Conservation (phyloP, 23 tunicate genomes). For the Oikopleura dioica region DNA sequence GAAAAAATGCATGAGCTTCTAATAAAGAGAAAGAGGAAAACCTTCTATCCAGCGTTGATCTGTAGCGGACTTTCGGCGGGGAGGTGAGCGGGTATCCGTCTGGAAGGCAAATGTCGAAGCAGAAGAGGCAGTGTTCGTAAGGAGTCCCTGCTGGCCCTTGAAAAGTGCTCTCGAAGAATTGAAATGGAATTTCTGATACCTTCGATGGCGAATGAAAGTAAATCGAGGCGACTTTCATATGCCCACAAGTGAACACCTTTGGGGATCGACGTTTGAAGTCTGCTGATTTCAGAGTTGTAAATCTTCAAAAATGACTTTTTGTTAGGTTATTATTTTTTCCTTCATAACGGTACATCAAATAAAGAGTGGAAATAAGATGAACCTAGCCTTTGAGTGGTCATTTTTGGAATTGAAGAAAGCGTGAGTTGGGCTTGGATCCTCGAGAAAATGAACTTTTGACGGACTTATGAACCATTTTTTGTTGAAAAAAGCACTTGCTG, state of each 20-base stretch:
- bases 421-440: no score
- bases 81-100: neutral
- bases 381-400: no score
- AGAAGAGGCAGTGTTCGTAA: neutral
- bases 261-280: neutral
- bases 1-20: no score
- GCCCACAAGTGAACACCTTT: neutral
- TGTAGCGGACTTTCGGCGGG: neutral
- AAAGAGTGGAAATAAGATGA: no score
- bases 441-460: no score
- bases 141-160: conserved; percentile 23
- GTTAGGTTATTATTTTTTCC: no score
- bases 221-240: neutral
- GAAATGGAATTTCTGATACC: neutral
- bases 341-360: no score
- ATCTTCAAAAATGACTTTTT: neutral
- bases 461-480: no score
- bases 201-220: neutral
- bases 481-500: no score
- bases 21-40: no score
- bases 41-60: neutral
- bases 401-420: no score
- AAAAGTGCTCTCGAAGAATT: no score
- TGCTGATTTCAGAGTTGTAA: neutral
- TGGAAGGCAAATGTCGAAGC: neutral